phyloP scores from a whole-genome alignment of 2,888 invertebrate genomes.

The Morpho deidamia region DNA sequence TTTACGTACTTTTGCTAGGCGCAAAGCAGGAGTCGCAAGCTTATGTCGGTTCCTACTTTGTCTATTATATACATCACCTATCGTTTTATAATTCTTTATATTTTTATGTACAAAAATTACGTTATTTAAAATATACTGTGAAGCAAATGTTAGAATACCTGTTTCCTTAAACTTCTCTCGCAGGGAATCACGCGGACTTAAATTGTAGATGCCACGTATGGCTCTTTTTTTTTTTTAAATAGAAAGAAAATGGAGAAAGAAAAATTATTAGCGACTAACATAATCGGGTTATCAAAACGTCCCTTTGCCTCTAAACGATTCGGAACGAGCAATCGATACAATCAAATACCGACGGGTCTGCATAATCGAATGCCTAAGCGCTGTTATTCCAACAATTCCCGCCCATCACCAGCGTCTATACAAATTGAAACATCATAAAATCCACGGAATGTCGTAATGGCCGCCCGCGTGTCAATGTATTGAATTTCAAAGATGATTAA shows the following conservation, averaged over 20 bases:
- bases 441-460: conserved; percentile 55
- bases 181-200: no score
- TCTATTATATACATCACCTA: no score
- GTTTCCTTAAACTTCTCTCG: no score
- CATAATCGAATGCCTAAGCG: conserved; percentile 64
- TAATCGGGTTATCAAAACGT: conserved; percentile 10
- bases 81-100: no score
- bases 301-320: conserved; percentile 13
- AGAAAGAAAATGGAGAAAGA: not conserved
- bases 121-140: no score
- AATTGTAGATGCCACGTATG: no score
- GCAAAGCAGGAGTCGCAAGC: no score
- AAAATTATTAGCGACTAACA: not conserved
- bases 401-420: conserved; percentile 39
- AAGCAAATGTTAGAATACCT: no score
- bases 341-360: conserved; percentile 57
- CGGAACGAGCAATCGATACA: conserved; percentile 31
- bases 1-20: no score
- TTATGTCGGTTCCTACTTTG: no score
- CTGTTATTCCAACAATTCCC: conserved; percentile 58
- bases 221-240: no score
- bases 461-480: conserved; percentile 65
- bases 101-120: no score
- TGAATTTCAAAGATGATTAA: conserved; percentile 75
- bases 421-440: conserved; percentile 64